Evolutionary conservation across 2,797 vertebrate genomes (phyloP), one percentile per base, ranked within the genome.

Genomic region (Pterois miles): DNA sequence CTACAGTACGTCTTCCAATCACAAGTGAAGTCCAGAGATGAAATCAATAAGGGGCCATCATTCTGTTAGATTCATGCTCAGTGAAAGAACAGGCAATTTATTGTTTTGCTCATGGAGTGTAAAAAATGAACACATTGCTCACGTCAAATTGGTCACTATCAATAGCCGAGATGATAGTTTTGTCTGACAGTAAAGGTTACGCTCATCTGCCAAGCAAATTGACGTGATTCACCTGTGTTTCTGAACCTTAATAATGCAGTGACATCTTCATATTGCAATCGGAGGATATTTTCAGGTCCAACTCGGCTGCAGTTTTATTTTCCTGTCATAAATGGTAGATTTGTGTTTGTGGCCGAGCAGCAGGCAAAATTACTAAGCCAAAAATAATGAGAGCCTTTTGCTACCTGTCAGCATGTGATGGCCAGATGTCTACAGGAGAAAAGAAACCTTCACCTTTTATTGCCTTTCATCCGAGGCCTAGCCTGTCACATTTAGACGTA

Each of bases 401-500:
- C 76, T 83, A 57, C 48, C 82, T 85, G 87, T 90, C 84, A 83
- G 67, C 52, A 13, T 78, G 66, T 29, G 3, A 81, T 80, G 76
- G 84, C 82, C 76, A 78, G 78, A 79, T 20, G 59, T 82, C 81
- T 75, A 54, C 50, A 5, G 74, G 54, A 81, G 76, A 78, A 87
- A 86, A 78, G 78, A 72, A 75, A 58, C 75, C 54, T 65, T 80
- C 56, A 20, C 66, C 71, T 74, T 79, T 88, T 81, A 65, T 70
- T 81, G 65, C 66, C 31, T 88, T 85, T 88, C 81, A 84, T 88
- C 64, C 25, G 53, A 60, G 70, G 57, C 71, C 56, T 54, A 22
- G 69, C 36, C 83, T 85, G 88, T 88, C 90, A 86, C 70, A 77
- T 86, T 91, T 81, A 71, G 67, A 77, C 79, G 52, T 82, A 80